phyloP scores from a whole-genome alignment of 2,113 vertebrate genomes.

The Serinus canaria region DNA sequence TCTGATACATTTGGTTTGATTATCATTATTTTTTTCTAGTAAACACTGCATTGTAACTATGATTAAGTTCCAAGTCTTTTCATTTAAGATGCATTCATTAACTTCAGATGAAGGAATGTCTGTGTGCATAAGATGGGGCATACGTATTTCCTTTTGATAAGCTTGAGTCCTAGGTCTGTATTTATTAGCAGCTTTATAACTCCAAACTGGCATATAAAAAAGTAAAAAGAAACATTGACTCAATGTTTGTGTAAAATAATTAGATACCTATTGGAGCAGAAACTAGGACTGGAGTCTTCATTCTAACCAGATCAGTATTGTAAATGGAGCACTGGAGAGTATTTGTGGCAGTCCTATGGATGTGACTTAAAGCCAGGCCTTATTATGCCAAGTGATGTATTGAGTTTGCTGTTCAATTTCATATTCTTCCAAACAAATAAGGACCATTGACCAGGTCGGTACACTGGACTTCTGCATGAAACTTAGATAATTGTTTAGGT shows the following conservation, averaged over 20 bases:
- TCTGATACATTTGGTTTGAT: neutral
- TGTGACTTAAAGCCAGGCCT: neutral
- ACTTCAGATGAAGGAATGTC: neutral
- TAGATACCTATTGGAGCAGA: neutral
- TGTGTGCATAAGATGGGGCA: neutral
- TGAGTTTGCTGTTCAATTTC: neutral
- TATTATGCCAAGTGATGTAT: neutral
- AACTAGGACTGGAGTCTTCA: neutral
- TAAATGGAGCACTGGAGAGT: neutral
- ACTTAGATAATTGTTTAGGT: rapidly evolving
- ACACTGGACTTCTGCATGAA: neutral
- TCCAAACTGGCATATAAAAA: neutral
- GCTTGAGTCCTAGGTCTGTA: neutral
- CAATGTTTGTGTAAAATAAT: neutral
- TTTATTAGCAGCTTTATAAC: neutral
- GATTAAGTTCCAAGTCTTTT: neutral
- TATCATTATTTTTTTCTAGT: neutral
- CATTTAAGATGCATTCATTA: neutral
- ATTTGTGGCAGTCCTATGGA: neutral
- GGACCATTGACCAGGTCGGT: neutral
- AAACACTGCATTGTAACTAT: neutral
- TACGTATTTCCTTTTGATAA: neutral
- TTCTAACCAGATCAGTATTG: neutral
- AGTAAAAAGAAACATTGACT: neutral
- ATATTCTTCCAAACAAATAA: neutral